phyloP scores from a whole-genome alignment of 2,113 vertebrate genomes.

The Eubucco bourcierii region DNA sequence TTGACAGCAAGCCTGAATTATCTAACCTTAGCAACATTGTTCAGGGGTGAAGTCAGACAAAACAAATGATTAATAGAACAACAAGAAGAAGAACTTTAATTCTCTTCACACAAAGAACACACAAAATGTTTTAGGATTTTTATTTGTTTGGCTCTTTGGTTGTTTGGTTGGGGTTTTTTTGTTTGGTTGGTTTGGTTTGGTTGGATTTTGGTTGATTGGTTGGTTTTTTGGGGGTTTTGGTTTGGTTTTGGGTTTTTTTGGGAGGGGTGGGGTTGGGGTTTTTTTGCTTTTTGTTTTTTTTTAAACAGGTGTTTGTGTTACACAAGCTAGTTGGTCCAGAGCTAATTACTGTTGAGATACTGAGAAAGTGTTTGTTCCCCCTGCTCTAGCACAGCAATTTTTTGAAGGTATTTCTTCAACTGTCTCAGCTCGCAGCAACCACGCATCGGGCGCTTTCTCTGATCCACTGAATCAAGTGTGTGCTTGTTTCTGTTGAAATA shows the following conservation, averaged over 20 bases:
- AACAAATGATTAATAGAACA: background rate
- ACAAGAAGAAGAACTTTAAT: background rate
- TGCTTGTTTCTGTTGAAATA: rapidly evolving
- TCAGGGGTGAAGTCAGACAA: background rate
- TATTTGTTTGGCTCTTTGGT: too few species aligned
- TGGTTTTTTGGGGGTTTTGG: too few species aligned
- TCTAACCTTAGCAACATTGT: background rate
- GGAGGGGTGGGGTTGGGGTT: too few species aligned
- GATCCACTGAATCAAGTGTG: rapidly evolving
- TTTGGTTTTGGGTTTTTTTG: too few species aligned
- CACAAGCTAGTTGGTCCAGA: rapidly evolving
- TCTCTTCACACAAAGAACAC: background rate
- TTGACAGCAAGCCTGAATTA: background rate
- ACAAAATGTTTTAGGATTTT: background rate
- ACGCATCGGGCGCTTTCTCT: rapidly evolving
- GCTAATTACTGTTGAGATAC: rapidly evolving
- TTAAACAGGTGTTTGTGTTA: background rate
- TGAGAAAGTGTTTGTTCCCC: rapidly evolving
- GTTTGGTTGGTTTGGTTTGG: too few species aligned
- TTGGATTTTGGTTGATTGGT: too few species aligned
- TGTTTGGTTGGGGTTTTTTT: too few species aligned
- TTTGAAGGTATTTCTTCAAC: background rate
- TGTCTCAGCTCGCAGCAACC: rapidly evolving
- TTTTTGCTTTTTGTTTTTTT: background rate
- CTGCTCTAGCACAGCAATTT: rapidly evolving